These are phyloP conservation scores for Strigamia maritima DNA, from an alignment of 2,888 invertebrate genomes.

Conservation along the genomic window DNA sequence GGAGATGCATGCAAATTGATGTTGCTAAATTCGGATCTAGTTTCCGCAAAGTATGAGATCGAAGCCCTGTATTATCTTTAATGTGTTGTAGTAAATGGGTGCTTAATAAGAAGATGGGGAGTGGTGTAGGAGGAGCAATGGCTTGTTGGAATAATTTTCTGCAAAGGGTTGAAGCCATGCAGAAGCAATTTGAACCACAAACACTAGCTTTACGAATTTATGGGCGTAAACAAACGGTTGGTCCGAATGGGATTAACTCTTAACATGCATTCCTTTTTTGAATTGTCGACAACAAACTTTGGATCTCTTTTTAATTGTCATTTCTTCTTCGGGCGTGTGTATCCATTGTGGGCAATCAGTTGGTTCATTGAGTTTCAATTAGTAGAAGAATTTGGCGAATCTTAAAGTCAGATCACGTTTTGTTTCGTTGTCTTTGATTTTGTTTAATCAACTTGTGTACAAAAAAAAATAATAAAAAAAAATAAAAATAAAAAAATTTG, in stretches of 20 bases:
- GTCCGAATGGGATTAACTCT: neutral
- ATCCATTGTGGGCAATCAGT: neutral
- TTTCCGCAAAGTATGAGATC: neutral
- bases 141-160: neutral
- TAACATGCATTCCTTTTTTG: neutral
- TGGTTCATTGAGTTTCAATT: neutral
- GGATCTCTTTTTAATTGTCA: neutral
- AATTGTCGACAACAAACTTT: neutral
- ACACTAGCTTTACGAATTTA: neutral
- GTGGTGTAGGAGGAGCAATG: neutral
- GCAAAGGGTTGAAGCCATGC: neutral
- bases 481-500: neutral
- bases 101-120: neutral
- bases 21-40: neutral
- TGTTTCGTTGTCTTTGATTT: neutral
- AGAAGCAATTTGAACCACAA: neutral
- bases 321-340: neutral
- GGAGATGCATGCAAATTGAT: neutral
- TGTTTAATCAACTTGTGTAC: neutral
- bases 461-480: too few relatives aligned
- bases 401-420: neutral
- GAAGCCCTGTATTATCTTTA: neutral
- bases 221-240: neutral
- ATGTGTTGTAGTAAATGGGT: neutral
- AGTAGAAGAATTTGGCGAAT: neutral